Evolutionary conservation across 2,797 vertebrate genomes (phyloP), one percentile per base, ranked within the genome.

Genomic region (Phoxinus dragarum): DNA sequence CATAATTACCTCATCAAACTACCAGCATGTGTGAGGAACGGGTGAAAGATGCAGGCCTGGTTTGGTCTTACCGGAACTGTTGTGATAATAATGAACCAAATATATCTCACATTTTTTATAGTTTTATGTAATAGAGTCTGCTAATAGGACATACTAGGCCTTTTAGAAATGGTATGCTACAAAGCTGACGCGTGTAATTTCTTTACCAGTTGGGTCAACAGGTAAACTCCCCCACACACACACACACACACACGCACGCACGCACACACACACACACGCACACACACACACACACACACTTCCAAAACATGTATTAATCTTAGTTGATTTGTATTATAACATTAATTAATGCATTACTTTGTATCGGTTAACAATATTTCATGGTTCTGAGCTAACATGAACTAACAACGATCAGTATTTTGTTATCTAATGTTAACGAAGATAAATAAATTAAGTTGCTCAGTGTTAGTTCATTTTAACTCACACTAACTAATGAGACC

Each of bases 1-100:
- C 61, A 66, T 88, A 86, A 84, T 84, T 86, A 88, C 81, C 52
- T 72, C 76, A 77, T 84, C 81, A 88, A 67, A 83, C 77, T 64
- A 72, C 38, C 77, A 68, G 66, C 64, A 61, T 72, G 68, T 56
- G 54, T 64, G 36, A 84, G 27, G 66, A 69, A 61, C 6, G 6
- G 54, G 23, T 21, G 19, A 27, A 49, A 31, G 6, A 40, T 77
- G 34, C 17, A 75, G 72, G 27, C 5, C 49, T 27, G 7, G 17
- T 59, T 56, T 54, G 64, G 17, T 31, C n/a, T 84, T 67, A 67
- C 31, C 21, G 1, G 17, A 49, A 14, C n/a, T 27, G 14, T 49
- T 54, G 19, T 67, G 31, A 17, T 54, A 67, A 31, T 76, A 54
- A 71, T 81, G 11, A 31, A 40, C 16, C 23, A 42, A 78, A 12